These are phyloP conservation scores for Melinaea menophilus DNA, from an alignment of 2,888 invertebrate species.

Conservation along the genomic window DNA sequence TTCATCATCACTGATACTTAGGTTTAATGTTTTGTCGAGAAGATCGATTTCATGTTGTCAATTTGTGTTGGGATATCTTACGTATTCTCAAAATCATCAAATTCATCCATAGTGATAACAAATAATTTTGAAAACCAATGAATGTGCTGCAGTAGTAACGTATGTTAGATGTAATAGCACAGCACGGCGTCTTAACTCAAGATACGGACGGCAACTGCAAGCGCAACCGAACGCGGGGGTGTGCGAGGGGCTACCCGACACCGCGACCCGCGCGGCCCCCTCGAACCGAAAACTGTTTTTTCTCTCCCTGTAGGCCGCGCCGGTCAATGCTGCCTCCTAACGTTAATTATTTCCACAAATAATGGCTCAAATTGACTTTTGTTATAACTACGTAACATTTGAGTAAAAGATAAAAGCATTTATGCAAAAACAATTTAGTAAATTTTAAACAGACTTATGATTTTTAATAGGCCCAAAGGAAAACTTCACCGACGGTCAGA, in stretches of 20 bases:
- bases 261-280: conserved; percentile 32
- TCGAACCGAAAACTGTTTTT: conserved; percentile 28
- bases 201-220: conserved; percentile 19
- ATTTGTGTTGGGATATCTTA: conserved; percentile 30
- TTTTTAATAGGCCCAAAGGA: conserved; percentile 26
- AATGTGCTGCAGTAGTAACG: conserved; percentile 10
- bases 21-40: conserved; percentile 30
- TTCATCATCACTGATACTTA: conserved; percentile 30
- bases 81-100: conserved; percentile 32
- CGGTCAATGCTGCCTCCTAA: conserved; percentile 32
- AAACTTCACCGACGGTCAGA: conserved; percentile 27
- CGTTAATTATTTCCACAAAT: conserved; percentile 32
- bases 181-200: conserved; percentile 19
- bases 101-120: conserved; percentile 25
- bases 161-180: conserved; percentile 17
- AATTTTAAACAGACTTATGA: conserved; percentile 21
- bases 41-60: conserved; percentile 34
- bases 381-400: conserved; percentile 21
- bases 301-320: conserved; percentile 27
- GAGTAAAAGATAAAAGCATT: conserved; percentile 15
- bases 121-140: conserved; percentile 15
- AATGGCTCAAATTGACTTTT: conserved; percentile 28
- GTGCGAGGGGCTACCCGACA: conserved; percentile 23
- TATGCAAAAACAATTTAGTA: conserved; percentile 15
- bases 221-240: conserved; percentile 16